These are phyloP conservation scores for Mycalesis mineus DNA, from an alignment of 2,888 invertebrate species.

Conservation along the genomic window DNA sequence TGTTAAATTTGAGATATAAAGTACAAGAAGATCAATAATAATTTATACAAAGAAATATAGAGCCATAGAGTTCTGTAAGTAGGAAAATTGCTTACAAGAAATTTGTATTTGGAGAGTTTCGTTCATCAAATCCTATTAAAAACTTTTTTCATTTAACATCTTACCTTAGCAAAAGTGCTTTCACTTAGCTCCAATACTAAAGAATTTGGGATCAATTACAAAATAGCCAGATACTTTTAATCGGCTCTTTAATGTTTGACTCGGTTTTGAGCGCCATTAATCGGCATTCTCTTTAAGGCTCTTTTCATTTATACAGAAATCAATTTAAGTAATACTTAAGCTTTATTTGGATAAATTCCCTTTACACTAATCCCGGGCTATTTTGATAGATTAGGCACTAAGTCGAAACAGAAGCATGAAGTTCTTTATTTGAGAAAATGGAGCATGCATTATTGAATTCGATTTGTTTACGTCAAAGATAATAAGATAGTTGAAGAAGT, in stretches of 20 bases:
- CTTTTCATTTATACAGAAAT: not conserved
- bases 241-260: conserved; percentile 36
- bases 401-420: not conserved
- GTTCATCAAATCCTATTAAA: conserved; percentile 70
- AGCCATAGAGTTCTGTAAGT: not conserved
- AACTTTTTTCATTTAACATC: conserved; percentile 74
- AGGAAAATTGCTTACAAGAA: conserved; percentile 51
- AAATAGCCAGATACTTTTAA: conserved; percentile 45
- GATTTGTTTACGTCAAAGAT: too few species aligned
- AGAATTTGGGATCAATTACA: conserved; percentile 49
- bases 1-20: too few species aligned
- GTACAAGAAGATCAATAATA: too few species aligned
- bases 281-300: conserved; percentile 3
- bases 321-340: not conserved
- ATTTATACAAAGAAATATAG: not conserved
- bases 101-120: conserved; percentile 58
- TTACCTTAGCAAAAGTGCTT: conserved; percentile 60
- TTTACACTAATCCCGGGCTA: not conserved
- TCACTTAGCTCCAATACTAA: conserved; percentile 54
- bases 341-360: not conserved
- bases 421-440: too few species aligned
- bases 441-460: too few species aligned
- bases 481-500: too few species aligned
- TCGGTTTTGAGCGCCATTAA: conserved; percentile 27
- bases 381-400: not conserved